Conservation (phyloP, 2,888 invertebrate species). For the Patella pellucida region DNA sequence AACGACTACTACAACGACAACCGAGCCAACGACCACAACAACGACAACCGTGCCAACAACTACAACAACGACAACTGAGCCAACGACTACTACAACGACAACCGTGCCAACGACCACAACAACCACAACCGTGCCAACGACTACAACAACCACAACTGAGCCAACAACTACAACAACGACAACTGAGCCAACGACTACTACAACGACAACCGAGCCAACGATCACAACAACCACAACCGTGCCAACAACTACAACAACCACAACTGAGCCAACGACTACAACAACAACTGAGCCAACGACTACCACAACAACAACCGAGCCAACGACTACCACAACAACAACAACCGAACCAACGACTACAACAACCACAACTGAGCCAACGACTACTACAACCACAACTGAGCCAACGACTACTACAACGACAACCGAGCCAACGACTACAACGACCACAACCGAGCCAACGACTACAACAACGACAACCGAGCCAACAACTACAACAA, state of each 20-base stretch:
- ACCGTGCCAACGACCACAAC: not conserved
- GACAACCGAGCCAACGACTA: not conserved
- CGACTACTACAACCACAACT: not conserved
- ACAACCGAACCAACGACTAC: not conserved
- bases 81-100: not conserved
- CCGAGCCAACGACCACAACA: not conserved
- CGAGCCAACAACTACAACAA: not conserved
- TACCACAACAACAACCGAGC: not conserved
- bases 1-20: not conserved
- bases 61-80: not conserved
- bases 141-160: not conserved
- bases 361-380: not conserved
- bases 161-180: not conserved
- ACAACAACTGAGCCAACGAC: not conserved
- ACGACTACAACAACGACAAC: not conserved
- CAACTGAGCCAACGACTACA: not conserved
- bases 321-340: not conserved
- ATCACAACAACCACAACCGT: not conserved
- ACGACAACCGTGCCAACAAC: not conserved
- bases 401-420: not conserved
- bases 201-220: not conserved
- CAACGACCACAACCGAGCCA: not conserved
- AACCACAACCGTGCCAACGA: not conserved
- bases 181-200: not conserved
- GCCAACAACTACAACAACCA: not conserved